Percentiles rank a stretch among this genome's conserved stretches.
Evolutionary conservation across 1,140 invertebrate species (phyloP).

Genomic region (Diorhabda sublineata): DNA sequence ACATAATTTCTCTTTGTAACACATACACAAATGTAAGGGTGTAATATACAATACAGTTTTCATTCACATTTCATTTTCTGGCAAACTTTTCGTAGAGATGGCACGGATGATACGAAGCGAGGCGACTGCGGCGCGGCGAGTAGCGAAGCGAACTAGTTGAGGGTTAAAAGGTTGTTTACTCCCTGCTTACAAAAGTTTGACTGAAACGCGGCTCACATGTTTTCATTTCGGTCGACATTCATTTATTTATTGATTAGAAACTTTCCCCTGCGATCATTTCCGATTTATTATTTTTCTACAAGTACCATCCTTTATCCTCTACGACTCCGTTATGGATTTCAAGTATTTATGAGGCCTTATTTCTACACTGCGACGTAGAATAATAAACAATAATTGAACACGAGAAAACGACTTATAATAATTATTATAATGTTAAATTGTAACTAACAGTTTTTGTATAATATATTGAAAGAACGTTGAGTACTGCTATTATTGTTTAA

Average conservation of each 20-base stretch:
- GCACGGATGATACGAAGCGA: conserved; percentile 20
- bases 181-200: conserved; percentile 37
- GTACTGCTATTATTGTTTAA: too few relatives aligned
- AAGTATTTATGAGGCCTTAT: too few relatives aligned
- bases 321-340: not conserved
- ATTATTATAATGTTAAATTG: too few relatives aligned
- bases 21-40: conserved; percentile 11
- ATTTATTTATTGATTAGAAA: conserved; percentile 40
- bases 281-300: conserved; percentile 32
- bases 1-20: conserved; percentile 3
- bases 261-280: conserved; percentile 36
- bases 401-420: too few relatives aligned
- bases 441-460: too few relatives aligned
- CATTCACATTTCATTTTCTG: conserved; percentile 13
- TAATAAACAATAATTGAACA: too few relatives aligned
- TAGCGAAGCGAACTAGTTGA: too few relatives aligned
- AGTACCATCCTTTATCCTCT: not conserved
- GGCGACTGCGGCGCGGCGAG: too few relatives aligned
- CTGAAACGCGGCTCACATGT: conserved; percentile 39
- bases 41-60: conserved; percentile 8
- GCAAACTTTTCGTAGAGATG: conserved; percentile 21
- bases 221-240: conserved; percentile 35
- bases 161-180: conserved; percentile 30
- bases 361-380: too few relatives aligned
- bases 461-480: too few relatives aligned